phyloP scores from a whole-genome alignment of 2,797 vertebrate species.

The Cirrhinus mrigala region DNA sequence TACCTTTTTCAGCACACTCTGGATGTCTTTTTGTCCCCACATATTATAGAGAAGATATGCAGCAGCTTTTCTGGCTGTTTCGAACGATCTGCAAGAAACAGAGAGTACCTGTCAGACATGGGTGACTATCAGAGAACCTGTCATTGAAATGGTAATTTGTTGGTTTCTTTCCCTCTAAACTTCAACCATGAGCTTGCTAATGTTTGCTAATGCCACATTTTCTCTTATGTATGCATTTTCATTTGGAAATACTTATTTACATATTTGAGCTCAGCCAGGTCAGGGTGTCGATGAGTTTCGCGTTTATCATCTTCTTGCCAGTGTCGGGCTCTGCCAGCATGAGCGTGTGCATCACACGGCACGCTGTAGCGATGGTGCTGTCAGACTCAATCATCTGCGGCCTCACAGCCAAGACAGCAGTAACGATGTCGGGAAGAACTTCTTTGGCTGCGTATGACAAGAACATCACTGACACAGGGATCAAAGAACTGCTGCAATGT shows the following conservation, averaged over 20 bases:
- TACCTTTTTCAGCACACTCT: conserved; percentile 67
- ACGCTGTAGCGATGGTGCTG: conserved; percentile 80
- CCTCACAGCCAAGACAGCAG: conserved; percentile 73
- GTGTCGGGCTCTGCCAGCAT: conserved; percentile 78
- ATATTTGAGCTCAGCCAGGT: conserved; percentile 76
- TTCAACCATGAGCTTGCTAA: no score
- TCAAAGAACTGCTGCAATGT: background rate
- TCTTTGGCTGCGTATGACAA: conserved; percentile 76
- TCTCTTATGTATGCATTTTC: background rate
- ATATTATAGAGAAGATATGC: conserved; percentile 70
- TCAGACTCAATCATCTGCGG: conserved; percentile 74
- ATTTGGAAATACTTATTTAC: conserved; percentile 71
- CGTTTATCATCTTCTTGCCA: conserved; percentile 81
- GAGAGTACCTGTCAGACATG: background rate
- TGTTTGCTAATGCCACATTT: background rate
- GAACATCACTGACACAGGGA: background rate
- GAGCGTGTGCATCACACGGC: conserved; percentile 82
- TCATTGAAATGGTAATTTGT: background rate
- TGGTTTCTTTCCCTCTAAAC: background rate
- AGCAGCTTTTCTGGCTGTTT: conserved; percentile 65
- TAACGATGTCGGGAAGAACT: conserved; percentile 83
- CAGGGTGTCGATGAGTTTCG: conserved; percentile 77
- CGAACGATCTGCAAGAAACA: conserved; percentile 48
- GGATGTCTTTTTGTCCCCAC: conserved; percentile 72
- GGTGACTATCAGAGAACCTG: background rate